Percentiles rank a stretch among this genome's conserved stretches.
These are phyloP conservation scores for Chloropsis cyanopogon DNA, from an alignment of 2,113 vertebrate genomes.

Conservation along the genomic window DNA sequence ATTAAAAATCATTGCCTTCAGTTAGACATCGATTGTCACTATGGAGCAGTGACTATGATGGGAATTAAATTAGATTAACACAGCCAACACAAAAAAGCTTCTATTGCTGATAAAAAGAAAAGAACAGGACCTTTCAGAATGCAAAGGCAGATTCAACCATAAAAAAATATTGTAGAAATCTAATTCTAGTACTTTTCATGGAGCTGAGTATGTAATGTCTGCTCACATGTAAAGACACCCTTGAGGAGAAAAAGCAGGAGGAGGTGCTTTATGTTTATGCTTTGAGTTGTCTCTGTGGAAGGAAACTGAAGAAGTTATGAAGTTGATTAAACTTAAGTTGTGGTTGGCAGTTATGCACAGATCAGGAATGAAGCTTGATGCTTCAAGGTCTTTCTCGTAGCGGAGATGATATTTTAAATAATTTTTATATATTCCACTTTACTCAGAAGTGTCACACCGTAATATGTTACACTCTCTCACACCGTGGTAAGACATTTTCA, in stretches of 20 bases:
- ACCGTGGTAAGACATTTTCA: background rate
- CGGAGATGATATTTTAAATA: background rate
- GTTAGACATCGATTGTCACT: background rate
- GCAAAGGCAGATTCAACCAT: conserved; percentile 19
- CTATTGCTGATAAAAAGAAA: conserved; percentile 18
- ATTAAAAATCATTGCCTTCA: conserved; percentile 19
- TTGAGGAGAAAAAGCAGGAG: conserved; percentile 45
- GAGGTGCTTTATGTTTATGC: conserved; percentile 68
- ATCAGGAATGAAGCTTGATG: conserved; percentile 27
- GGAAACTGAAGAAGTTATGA: conserved; percentile 54
- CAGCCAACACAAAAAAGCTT: background rate
- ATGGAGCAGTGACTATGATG: background rate
- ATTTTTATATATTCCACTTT: conserved; percentile 10
- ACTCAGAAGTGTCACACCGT: background rate
- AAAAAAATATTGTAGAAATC: conserved; percentile 52
- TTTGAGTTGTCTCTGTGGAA: conserved; percentile 38
- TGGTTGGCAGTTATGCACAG: conserved; percentile 46
- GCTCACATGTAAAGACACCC: conserved; percentile 51
- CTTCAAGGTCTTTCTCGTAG: conserved; percentile 19
- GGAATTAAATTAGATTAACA: conserved; percentile 18
- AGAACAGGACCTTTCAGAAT: conserved; percentile 2
- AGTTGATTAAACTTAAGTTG: conserved; percentile 59
- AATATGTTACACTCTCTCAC: background rate
- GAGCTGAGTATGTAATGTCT: conserved; percentile 50
- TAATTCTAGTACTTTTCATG: conserved; percentile 60